Percentiles rank a stretch among this genome's conserved stretches.
phyloP scores from a whole-genome alignment of 2,888 invertebrate genomes.

The Dilophus febrilis region DNA sequence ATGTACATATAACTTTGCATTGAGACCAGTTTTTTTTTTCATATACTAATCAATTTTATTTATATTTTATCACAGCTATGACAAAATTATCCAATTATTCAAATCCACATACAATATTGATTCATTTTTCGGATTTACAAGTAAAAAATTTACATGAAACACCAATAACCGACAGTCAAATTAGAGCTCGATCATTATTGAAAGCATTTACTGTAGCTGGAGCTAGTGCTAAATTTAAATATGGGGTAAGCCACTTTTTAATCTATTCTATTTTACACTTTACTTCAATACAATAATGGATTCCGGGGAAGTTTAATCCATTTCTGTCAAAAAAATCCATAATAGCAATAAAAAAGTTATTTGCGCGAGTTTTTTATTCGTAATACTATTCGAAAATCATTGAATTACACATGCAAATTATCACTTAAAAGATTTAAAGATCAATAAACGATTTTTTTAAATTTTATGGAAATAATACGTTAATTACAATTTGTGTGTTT shows the following conservation, averaged over 20 bases:
- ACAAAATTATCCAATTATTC: conserved; percentile 18
- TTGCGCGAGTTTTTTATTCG: no score
- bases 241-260: conserved; percentile 40
- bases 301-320: no score
- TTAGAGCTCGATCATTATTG: conserved; percentile 48
- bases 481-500: no score
- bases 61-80: conserved; percentile 5
- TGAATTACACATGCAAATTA: no score
- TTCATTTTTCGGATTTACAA: conserved; percentile 45
- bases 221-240: conserved; percentile 53
- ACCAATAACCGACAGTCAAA: conserved; percentile 47
- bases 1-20: no score
- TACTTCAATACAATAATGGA: neutral
- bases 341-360: no score
- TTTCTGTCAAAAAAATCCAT: no score
- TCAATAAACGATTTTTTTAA: no score
- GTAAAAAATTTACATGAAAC: conserved; percentile 52
- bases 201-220: conserved; percentile 64
- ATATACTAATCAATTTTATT: no score
- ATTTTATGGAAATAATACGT: no score
- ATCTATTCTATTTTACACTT: neutral
- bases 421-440: no score
- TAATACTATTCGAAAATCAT: no score
- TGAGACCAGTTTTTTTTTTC: neutral
- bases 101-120: conserved; percentile 64